These are phyloP conservation scores for Urocyon cinereoargenteus DNA, from an alignment of 2,797 vertebrate genomes.

Conservation along the genomic window DNA sequence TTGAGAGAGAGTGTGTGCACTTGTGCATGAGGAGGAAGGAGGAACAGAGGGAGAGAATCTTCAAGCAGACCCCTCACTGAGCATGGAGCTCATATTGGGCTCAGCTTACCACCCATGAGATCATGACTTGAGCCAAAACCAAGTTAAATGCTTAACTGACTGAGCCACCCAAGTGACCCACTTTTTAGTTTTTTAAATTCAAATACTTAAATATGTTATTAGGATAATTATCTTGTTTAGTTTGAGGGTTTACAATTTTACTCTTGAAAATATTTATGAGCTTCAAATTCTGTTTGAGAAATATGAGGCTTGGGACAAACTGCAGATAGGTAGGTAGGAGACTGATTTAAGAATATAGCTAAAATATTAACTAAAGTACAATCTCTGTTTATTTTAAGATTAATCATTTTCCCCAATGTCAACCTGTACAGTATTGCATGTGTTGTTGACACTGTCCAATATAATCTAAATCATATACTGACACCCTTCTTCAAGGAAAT, in stretches of 20 bases:
- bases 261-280: not conserved
- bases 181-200: not conserved
- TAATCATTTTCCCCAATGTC: not conserved
- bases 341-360: slow-evolving; percentile 1
- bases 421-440: slow-evolving; percentile 34
- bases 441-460: slow-evolving; percentile 21
- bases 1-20: not conserved
- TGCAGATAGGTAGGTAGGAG: not conserved
- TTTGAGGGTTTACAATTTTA: not conserved
- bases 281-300: not conserved
- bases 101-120: not conserved
- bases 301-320: not conserved
- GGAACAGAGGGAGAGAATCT: not conserved
- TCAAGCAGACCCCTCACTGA: not conserved
- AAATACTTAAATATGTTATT: not conserved
- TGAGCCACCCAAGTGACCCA: not conserved
- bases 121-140: not conserved
- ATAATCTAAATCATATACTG: not conserved
- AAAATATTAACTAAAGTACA: slow-evolving; percentile 69
- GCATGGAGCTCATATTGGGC: not conserved
- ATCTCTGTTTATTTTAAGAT: slow-evolving; percentile 44
- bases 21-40: fast-evolving
- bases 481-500: not conserved
- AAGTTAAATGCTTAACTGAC: not conserved
- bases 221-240: not conserved